Base-by-base conservation (phyloP, 2,797 vertebrate species). In the Pseudochirops cupreus region DNA sequence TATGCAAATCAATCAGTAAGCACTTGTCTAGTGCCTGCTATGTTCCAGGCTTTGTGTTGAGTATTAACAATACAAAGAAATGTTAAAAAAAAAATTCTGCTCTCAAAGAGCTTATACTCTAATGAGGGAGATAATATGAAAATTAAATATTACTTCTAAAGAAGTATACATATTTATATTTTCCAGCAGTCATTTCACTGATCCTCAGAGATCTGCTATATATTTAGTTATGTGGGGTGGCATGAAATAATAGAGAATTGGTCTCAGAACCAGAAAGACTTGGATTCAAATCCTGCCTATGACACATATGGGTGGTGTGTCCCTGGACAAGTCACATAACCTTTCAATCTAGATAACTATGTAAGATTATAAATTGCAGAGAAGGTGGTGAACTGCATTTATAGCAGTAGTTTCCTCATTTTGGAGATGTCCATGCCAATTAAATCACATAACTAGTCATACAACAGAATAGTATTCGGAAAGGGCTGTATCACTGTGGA, bases 1-100 rank as follows among this genome's bases (percentile, higher is more conserved):
- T 62, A 33, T 89, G 93, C 52, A 92, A 93, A 93, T 95, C 95
- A 96, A 57, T 28, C 39, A 94, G 95, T 94, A 94, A 93, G 56
- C 94, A 93, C 10, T 87, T 93, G 18, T 92, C 87, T 95, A 93
- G 53, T 93, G 46, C 92, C 67, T 59, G 29, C 28, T 59, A 12
- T 59, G 58, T 59, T 59, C 58, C 2, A 59, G 10, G 9, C 57
- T 31, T 31, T 59, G 28, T 59, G 58, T 31, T 59, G 24, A 59
- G 31, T 31, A 62, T 12, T 62, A 31, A 62, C 14, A 62, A 33
- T 62, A 62, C 3, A 14, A 33, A 62, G 59, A 62, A 62, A 62
- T 12, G 1, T 1, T 4, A 33, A 62, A 31, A 62, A 59, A 59
- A 29, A 59, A 13, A 14, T 5, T 7, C 29, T 62, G 29, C 59